A percentile compares a stretch with the other conserved stretches of the same genome.
Conservation (phyloP, 2,888 invertebrate genomes). For the Pedicia rivosa region DNA sequence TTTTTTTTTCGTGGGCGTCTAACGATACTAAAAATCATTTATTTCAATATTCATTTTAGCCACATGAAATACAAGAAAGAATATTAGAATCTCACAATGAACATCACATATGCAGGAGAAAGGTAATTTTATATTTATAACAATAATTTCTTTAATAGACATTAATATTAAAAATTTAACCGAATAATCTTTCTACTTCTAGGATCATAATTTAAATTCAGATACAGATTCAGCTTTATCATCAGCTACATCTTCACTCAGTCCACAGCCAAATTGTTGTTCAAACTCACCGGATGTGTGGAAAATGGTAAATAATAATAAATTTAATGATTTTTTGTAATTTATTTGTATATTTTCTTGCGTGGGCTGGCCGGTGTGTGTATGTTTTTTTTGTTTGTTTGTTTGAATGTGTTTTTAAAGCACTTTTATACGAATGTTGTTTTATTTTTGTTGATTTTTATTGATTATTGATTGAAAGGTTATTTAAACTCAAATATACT, state of each 20-base stretch:
- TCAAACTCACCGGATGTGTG: slow-evolving; percentile 26
- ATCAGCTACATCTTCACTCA: slow-evolving; percentile 51
- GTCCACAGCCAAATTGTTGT: slow-evolving; percentile 39
- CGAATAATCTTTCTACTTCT: no score
- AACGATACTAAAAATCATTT: slow-evolving; percentile 9
- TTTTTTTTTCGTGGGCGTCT: no score
- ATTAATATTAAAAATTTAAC: background rate
- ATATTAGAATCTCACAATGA: slow-evolving; percentile 16
- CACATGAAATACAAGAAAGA: slow-evolving; percentile 18
- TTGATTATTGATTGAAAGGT: no score
- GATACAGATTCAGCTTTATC: slow-evolving; percentile 53
- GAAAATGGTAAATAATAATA: slow-evolving; percentile 24
- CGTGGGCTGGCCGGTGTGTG: no score
- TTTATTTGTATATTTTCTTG: no score
- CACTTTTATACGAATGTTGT: no score
- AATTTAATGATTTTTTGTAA: background rate
- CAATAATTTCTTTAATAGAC: background rate
- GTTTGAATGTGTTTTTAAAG: no score
- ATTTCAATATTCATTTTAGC: slow-evolving; percentile 12
- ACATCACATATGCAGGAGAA: slow-evolving; percentile 19
- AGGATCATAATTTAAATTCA: no score
- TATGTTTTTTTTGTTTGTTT: no score
- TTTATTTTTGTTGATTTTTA: no score
- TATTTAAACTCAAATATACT: no score
- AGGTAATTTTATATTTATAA: slow-evolving; percentile 16